phyloP scores from a whole-genome alignment of 2,797 vertebrate genomes.

The Psittacula echo region DNA sequence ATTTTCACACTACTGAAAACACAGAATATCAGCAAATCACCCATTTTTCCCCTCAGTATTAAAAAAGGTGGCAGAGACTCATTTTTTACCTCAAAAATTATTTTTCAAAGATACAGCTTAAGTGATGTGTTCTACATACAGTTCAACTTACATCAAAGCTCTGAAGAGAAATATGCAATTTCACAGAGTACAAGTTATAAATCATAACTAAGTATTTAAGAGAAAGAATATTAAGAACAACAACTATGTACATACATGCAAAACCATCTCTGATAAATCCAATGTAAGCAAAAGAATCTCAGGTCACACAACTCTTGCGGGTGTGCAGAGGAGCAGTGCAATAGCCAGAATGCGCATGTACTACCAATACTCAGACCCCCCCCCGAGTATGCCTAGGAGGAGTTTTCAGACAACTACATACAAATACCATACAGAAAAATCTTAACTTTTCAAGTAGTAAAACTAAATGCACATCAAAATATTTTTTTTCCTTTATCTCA shows the following conservation, averaged over 20 bases:
- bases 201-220: background rate
- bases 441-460: background rate
- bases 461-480: background rate
- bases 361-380: background rate
- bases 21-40: background rate
- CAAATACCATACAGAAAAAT: background rate
- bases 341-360: accelerated
- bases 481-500: background rate
- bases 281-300: background rate
- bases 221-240: background rate
- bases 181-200: background rate
- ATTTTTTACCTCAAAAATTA: background rate
- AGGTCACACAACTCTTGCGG: background rate
- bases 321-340: background rate
- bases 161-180: background rate
- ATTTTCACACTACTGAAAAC: background rate
- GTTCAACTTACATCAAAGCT: background rate
- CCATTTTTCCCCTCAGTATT: background rate
- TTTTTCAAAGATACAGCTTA: background rate
- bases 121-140: background rate
- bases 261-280: constrained; percentile 19
- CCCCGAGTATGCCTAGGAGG: accelerated
- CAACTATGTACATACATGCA: background rate
- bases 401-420: background rate
- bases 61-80: background rate